phyloP scores from a whole-genome alignment of 2,113 vertebrate species.

The Chaetops frenatus region DNA sequence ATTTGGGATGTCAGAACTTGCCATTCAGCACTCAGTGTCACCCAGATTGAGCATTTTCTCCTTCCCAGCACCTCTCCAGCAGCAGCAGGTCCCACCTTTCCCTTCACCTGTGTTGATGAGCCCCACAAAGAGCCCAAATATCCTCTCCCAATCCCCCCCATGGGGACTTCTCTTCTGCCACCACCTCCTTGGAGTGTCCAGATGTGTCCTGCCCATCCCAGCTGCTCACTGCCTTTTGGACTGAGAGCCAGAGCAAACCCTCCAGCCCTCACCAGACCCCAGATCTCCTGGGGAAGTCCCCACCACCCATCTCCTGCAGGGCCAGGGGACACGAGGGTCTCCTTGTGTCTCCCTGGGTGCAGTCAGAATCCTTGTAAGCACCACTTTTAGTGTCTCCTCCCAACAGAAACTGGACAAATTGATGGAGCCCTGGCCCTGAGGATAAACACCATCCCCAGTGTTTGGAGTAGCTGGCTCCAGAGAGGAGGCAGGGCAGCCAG shows the following conservation, averaged over 20 bases:
- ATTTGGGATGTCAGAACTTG: not conserved
- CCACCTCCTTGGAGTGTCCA: not conserved
- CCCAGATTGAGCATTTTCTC: not conserved
- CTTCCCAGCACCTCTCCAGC: not conserved
- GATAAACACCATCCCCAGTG: not conserved
- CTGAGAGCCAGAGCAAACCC: not conserved
- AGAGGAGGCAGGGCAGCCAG: not conserved
- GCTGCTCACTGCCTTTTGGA: not conserved
- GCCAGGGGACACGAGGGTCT: not conserved
- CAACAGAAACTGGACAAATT: not conserved
- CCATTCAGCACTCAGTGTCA: not conserved
- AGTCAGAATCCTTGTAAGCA: not conserved
- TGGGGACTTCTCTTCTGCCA: not conserved
- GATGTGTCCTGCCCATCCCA: not conserved
- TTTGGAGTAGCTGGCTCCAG: not conserved
- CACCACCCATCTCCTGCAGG: accelerated
- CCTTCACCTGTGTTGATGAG: not conserved
- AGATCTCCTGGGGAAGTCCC: not conserved
- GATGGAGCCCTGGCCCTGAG: not conserved
- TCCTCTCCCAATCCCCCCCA: not conserved
- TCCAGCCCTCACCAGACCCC: not conserved
- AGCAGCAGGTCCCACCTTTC: not conserved
- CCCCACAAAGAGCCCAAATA: not conserved
- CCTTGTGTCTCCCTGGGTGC: not conserved
- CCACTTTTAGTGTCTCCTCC: not conserved